Evolutionary conservation across 1,140 invertebrate genomes (phyloP), one percentile per base, ranked within the genome.

Genomic region (Melitaea cinxia): DNA sequence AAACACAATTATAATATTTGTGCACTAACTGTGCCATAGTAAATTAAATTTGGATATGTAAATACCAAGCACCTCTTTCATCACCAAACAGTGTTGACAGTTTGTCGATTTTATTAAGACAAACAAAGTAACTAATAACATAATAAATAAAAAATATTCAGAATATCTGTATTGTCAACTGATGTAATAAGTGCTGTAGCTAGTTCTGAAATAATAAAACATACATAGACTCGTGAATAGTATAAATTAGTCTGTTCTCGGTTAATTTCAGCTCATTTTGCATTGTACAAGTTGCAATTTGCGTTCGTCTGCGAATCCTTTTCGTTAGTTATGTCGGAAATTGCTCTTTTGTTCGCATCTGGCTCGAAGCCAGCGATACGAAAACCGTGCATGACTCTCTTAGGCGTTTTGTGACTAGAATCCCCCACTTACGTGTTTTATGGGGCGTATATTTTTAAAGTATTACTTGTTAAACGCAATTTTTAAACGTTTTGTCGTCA

Each of bases 261-360:
- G 2, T 10, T 35, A n/a, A 17, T 45, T 19, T 19, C 17, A 19
- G 1, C 39, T 45, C 39, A 45, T 45, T 45, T 19, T 17, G 35
- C 53, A 56, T 56, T 56, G 53, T 56, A 39, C 53, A 35, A 56
- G 39, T 45, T 45, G 39, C 39, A 45, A 45, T 45, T 45, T 10
- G 17, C 17, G 15, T 45, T 39, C 33, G 54, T 19, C 30, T 42
- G 33, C 37, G 37, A 56, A 62, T 53, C 59, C 59, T 53, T 24
- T 39, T 39, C 49, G 49, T 7, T 62, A 19, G 59, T 62, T 63
- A 53, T 33, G 24, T 47, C 39, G 21, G 45, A 39, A 60, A 57
- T 65, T 65, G 54, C 30, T 45, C 53, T 65, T 52, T 65, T 65
- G 62, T 65, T 65, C 42, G 47, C 42, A 47, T 50, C 26, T 65